Base-by-base conservation (phyloP, 2,113 vertebrate genomes). In the Anarrhichthys ocellatus region DNA sequence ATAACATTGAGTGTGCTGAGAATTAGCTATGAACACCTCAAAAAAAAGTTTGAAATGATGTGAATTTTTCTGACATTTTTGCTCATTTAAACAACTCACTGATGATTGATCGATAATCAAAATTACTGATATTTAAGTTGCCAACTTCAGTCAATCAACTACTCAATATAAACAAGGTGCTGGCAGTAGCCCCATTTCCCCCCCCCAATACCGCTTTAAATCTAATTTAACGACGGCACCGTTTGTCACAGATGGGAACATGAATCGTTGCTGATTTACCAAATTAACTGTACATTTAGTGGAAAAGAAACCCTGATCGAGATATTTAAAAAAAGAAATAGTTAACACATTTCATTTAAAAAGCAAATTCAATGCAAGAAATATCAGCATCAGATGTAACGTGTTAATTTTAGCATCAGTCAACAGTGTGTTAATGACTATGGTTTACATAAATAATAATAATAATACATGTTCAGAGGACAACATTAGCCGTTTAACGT, bases 401-500 rank as follows among this genome's bases (percentile, higher is more conserved):
- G 9, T 9, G 5, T 40, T 40, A 1, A 40, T 40, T 40, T 40
- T 8, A 40, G 38, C 38, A 40, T 40, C 38, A 40, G 36, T 38
- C 36, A 38, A 38, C 36, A 38, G 9, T 34, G 34, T 34, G 34
- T 34, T 34, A 34, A 34, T 34, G 34, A 34, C 34, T 34, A 34
- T 34, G 34, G 34, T 34, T 34, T 34, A 34, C 34, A 34, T 34
- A 34, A 34, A 34, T 34, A 34, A 34, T 27, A 27, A 34, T 27
- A 27, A 27, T 6, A 34, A 34, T 34, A 34, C 34, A 34, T 34
- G 34, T 10, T 20, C 20, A 22, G 11, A 17, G 13, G 65, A 59
- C 46, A 56, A 24, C 68, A 70, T 71, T 69, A 76, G 62, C 77
- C 10, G 75, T 70, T 69, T 71, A 34, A 42, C 11, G 7, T 18